A percentile compares a stretch with the other conserved stretches of the same genome.
Evolutionary conservation across 2,797 vertebrate genomes (phyloP).

Genomic region (Chanos chanos): DNA sequence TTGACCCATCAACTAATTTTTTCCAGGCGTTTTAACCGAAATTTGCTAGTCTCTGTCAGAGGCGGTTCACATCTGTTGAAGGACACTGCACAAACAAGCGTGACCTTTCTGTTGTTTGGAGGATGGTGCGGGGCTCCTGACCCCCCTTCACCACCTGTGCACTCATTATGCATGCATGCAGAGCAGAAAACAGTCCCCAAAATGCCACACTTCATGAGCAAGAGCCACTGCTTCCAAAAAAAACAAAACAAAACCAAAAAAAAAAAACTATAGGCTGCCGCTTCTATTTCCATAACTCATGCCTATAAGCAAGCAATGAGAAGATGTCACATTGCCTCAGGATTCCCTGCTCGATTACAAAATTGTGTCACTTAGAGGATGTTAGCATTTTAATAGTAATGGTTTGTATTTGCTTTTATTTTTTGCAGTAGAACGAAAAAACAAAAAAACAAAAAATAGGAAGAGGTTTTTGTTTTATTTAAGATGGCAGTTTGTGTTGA

Average conservation of each 20-base stretch:
- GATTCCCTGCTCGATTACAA: slow-evolving; percentile 32
- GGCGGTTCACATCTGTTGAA: slow-evolving; percentile 77
- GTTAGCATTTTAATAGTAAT: slow-evolving; percentile 16
- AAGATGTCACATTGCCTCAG: slow-evolving; percentile 21
- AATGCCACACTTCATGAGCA: slow-evolving; percentile 76
- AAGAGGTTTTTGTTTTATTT: too few relatives aligned
- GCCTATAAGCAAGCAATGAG: slow-evolving; percentile 36
- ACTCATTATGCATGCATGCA: slow-evolving; percentile 80
- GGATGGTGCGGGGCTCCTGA: slow-evolving; percentile 57
- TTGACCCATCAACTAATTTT: slow-evolving; percentile 81
- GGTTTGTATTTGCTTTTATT: too few relatives aligned
- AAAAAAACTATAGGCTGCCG: slow-evolving; percentile 20
- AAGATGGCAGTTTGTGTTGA: too few relatives aligned
- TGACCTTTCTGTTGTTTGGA: slow-evolving; percentile 75
- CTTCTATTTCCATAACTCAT: slow-evolving; percentile 32
- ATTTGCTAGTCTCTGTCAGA: slow-evolving; percentile 73
- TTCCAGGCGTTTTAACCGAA: slow-evolving; percentile 58
- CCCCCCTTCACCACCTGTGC: slow-evolving; percentile 70
- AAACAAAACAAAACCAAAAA: slow-evolving; percentile 7
- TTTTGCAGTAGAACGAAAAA: too few relatives aligned
- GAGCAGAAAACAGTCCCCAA: slow-evolving; percentile 66
- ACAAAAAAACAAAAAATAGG: too few relatives aligned
- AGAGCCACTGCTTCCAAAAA: slow-evolving; percentile 2
- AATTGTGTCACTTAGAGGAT: slow-evolving; percentile 15
- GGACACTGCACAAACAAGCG: slow-evolving; percentile 74